Base-by-base conservation (phyloP, 2,113 vertebrate genomes). In the Chaenocephalus aceratus region DNA sequence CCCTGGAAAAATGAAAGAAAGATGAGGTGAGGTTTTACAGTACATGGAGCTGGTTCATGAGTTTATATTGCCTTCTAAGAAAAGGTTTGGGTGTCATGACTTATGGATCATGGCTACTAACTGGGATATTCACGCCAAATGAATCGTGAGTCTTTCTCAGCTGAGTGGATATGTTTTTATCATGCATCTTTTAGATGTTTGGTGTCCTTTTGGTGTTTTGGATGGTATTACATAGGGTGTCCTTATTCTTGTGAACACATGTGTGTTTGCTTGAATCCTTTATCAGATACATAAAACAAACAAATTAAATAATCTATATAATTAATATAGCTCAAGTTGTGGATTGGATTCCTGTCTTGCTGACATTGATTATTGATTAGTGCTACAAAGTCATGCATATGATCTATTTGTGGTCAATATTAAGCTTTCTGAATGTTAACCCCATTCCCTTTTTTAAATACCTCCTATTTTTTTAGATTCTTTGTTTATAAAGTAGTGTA, bases 11-110 rank as follows among this genome's bases (percentile, higher is more conserved):
- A 69, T 57, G 77, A 56, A 75, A 1, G 21, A 21, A 21, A 21
- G 70, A 72, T 76, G 63, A 79, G 70, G 60, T 16, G 6, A 72
- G 58, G 51, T 36, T 63, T 36, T 30, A 30, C 30, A 30, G 30
- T 30, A 30, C 30, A 30, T 30, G 4, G 30, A 30, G 30, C 30
- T 30, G 3, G 30, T 30, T 30, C 3, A 30, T 30, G 30, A 78
- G 70, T 63, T 61, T 11, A 52, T 26, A 11, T 58, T 21, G 26
- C 63, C 73, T 61, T 48, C 52, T 52, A 64, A 84, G 58, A 48
- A 57, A 65, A 56, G 15, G 23, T 41, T 34, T 67, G 23, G 34
- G 54, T 44, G 45, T 80, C 15, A 64, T 14, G 65, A 65, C 1
- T 11, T 62, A 0, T 26, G 53, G 45, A 57, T 16, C 3, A 26